A percentile compares a stretch with the other conserved stretches of the same genome.
Evolutionary conservation across 2,888 invertebrate genomes (phyloP).

Genomic region (Gerris lacustris): DNA sequence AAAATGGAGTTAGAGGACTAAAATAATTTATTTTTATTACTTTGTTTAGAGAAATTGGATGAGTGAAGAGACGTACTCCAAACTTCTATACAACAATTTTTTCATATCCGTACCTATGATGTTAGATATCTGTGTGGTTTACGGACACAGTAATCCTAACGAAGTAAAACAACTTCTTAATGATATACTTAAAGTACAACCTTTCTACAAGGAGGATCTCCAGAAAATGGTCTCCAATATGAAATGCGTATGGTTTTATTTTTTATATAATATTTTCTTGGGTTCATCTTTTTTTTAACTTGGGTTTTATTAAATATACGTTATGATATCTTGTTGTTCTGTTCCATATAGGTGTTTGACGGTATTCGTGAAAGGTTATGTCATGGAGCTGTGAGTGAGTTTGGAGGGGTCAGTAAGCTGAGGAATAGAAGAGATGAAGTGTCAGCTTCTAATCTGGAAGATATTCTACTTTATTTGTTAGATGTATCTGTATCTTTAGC

Average conservation of each 20-base stretch:
- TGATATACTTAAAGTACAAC: constrained; percentile 53
- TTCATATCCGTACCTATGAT: constrained; percentile 72
- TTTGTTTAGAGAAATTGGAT: constrained; percentile 45
- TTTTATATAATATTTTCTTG: not conserved
- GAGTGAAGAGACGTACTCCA: constrained; percentile 50
- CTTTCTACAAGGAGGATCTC: constrained; percentile 35
- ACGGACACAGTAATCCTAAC: constrained; percentile 51
- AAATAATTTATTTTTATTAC: not conserved
- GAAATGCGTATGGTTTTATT: constrained; percentile 25
- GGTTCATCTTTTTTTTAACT: constrained; percentile 7
- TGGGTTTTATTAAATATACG: not conserved
- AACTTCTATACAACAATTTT: constrained; percentile 63
- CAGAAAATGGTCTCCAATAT: constrained; percentile 27
- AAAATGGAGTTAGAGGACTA: too few species aligned
- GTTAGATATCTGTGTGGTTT: constrained; percentile 63
- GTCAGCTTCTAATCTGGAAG: constrained; percentile 18
- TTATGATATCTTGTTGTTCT: not conserved
- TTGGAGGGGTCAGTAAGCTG: not conserved
- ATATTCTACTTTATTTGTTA: constrained; percentile 40
- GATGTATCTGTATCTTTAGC: constrained; percentile 58
- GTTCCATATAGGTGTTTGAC: constrained; percentile 12
- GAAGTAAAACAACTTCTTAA: constrained; percentile 51
- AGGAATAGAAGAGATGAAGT: constrained; percentile 8
- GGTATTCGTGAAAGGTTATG: constrained; percentile 15
- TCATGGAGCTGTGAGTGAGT: constrained; percentile 10